These are phyloP conservation scores for Acanthornis magna DNA, from an alignment of 2,797 vertebrate genomes.

Conservation along the genomic window DNA sequence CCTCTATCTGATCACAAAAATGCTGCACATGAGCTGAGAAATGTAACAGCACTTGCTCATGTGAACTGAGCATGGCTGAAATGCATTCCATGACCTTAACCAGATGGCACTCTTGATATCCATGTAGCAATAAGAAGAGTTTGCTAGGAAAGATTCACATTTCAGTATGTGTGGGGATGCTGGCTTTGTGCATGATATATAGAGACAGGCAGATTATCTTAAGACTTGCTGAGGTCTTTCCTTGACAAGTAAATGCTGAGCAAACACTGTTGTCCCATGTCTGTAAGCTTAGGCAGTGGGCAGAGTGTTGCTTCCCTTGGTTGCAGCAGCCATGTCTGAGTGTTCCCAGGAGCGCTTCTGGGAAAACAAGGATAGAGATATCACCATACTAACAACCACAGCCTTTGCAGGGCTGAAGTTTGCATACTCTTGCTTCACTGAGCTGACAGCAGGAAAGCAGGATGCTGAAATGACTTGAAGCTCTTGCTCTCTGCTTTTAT, in stretches of 20 bases:
- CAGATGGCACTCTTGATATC: neutral
- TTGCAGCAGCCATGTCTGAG: neutral
- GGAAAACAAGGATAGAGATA: neutral
- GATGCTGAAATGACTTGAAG: neutral
- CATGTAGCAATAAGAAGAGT: neutral
- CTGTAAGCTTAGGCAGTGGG: neutral
- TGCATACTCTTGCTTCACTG: neutral
- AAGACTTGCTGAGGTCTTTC: neutral
- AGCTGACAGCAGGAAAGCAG: neutral
- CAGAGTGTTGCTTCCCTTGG: neutral
- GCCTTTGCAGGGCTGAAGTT: neutral
- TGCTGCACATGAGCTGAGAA: neutral
- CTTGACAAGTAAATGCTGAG: neutral
- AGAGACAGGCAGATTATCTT: neutral
- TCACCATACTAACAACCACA: neutral
- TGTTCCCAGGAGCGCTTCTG: neutral
- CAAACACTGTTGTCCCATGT: neutral
- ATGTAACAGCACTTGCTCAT: neutral
- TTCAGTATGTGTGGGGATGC: too few species aligned
- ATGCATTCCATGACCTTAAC: neutral
- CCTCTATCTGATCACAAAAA: neutral
- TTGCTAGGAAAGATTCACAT: neutral
- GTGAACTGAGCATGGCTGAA: neutral
- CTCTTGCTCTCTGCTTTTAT: neutral
- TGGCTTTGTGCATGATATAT: neutral